phyloP scores from a whole-genome alignment of 2,797 vertebrate species.

The Vireo griseus region DNA sequence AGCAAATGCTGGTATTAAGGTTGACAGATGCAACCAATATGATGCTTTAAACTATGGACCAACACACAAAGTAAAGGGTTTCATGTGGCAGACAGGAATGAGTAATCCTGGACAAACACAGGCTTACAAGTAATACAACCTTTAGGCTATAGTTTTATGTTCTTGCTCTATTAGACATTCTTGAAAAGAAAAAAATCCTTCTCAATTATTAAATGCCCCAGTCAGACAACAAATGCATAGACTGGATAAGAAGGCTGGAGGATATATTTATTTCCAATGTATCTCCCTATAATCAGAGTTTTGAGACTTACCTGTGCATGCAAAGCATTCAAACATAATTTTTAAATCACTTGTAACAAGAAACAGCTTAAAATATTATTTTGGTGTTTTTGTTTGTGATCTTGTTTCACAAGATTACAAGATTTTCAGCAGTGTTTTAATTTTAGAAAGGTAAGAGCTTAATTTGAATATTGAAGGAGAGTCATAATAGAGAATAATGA shows the following conservation, averaged over 20 bases:
- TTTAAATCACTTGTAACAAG: background rate
- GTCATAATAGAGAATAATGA: background rate
- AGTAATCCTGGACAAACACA: background rate
- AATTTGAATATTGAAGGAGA: background rate
- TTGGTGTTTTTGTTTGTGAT: background rate
- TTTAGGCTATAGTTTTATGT: background rate
- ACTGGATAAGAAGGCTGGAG: background rate
- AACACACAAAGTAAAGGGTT: background rate
- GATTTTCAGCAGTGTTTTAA: background rate
- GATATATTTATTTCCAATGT: background rate
- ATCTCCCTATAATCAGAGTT: background rate
- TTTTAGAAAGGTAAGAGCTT: background rate
- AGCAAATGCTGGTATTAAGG: background rate
- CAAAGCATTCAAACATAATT: background rate
- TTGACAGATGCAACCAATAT: background rate
- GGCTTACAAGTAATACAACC: background rate
- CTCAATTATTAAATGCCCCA: background rate
- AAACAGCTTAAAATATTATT: background rate
- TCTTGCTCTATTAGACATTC: background rate
- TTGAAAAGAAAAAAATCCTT: background rate
- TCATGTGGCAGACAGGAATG: background rate
- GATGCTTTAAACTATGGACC: background rate
- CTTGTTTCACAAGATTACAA: background rate
- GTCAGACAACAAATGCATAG: fast-evolving
- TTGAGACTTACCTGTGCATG: background rate